These are phyloP conservation scores for Clusia tigrina DNA, from an alignment of 2,888 invertebrate genomes.

Conservation along the genomic window DNA sequence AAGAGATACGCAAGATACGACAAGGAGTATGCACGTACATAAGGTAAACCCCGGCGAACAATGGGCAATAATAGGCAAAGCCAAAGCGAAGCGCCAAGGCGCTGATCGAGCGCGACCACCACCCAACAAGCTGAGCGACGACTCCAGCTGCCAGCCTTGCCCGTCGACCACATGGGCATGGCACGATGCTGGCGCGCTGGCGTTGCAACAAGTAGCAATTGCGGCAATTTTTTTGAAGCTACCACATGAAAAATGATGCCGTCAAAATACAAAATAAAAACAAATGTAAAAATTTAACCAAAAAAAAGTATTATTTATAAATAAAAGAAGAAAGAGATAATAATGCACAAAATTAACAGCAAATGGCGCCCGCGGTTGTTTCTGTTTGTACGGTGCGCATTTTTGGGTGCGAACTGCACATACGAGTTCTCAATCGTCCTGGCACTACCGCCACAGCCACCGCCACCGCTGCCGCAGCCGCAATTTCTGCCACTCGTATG, in stretches of 20 bases:
- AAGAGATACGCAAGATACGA: not conserved
- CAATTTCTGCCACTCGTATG: not conserved
- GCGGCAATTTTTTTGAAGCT: constrained; percentile 18
- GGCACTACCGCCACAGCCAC: too few species aligned
- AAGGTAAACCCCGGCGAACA: too few species aligned
- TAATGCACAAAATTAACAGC: not conserved
- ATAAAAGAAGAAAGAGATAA: not conserved
- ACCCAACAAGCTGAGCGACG: too few species aligned
- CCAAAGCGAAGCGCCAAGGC: too few species aligned
- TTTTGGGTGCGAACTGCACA: not conserved
- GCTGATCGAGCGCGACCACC: not conserved
- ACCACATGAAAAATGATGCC: constrained; percentile 8
- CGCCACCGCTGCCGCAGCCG: not conserved
- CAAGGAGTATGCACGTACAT: too few species aligned
- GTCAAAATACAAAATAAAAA: not conserved
- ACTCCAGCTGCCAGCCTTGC: too few species aligned
- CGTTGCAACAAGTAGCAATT: constrained; percentile 23
- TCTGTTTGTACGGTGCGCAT: too few species aligned
- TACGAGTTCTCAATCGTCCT: too few species aligned
- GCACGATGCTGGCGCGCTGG: not conserved
- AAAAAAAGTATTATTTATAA: not conserved
- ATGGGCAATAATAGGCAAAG: not conserved
- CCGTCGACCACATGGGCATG: not conserved
- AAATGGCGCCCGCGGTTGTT: not conserved
- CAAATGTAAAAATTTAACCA: not conserved